A percentile compares a stretch with the other conserved stretches of the same genome.
Conservation (phyloP, 2,797 vertebrate species). For the Rhinophrynus dorsalis region DNA sequence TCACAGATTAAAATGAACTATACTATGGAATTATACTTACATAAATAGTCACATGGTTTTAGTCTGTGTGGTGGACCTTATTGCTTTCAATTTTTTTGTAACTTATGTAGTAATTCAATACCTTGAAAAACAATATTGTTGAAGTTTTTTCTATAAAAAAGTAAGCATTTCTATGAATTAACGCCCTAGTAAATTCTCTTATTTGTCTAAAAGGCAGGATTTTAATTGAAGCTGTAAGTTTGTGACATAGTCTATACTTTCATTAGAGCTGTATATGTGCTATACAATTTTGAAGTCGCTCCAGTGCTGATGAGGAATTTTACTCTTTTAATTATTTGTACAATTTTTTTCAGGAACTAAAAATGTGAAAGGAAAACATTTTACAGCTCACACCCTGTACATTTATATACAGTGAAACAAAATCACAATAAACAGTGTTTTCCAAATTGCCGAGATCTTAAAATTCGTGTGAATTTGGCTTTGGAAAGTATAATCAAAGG, state of each 20-base stretch:
- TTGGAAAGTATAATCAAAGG: constrained; percentile 18
- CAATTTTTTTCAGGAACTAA: constrained; percentile 5
- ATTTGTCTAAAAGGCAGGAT: constrained; percentile 1
- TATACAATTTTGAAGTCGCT: constrained; percentile 19
- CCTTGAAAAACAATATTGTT: too few relatives aligned
- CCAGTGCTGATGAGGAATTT: constrained; percentile 44
- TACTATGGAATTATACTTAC: too few relatives aligned
- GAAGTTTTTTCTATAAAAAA: too few relatives aligned
- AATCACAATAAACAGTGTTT: constrained; percentile 34
- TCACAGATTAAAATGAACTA: too few relatives aligned
- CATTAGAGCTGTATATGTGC: constrained; percentile 30
- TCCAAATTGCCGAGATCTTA: not conserved
- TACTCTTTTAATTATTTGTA: constrained; percentile 31
- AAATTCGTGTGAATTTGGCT: not conserved
- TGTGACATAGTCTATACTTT: not conserved
- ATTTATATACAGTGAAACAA: constrained; percentile 6
- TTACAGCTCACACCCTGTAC: not conserved
- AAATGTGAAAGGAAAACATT: constrained; percentile 24
- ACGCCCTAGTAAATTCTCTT: not conserved
- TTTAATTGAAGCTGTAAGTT: constrained; percentile 17
- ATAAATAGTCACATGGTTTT: too few relatives aligned
- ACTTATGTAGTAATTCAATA: too few relatives aligned
- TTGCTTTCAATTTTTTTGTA: too few relatives aligned
- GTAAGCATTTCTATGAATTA: too few relatives aligned
- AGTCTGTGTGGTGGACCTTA: too few relatives aligned